Base-by-base conservation (phyloP, 2,113 vertebrate genomes). In the Daubentonia madagascariensis region DNA sequence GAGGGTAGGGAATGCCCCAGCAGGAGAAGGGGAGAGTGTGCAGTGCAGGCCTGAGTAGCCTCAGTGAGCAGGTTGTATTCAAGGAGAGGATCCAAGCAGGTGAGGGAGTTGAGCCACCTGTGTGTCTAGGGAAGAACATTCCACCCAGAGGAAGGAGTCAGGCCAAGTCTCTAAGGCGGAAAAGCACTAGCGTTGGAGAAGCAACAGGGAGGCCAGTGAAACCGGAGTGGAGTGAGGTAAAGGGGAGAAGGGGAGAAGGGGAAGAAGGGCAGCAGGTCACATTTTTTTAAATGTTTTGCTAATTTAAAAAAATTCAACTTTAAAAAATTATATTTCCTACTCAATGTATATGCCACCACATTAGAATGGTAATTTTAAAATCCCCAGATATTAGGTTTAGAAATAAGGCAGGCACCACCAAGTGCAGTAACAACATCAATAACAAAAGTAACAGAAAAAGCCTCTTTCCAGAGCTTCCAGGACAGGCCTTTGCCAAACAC, bases 281-380 rank as follows among this genome's bases (percentile, higher is more conserved):
- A 0, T 37, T 2, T 84, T 32, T 91, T 52, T 75, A 16, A 91
- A 52, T 35, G 63, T 57, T 85, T 81, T 83, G 14, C 22, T 86
- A 54, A 40, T 54, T 50, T 20, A 20, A 76, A 86, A 84, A 40
- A 59, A 48, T 52, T 16, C 10, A 59, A 43, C 52, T 37, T 57
- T 61, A 45, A 2, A 57, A 88, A 81, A 73, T 12, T 28, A 0
- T 72, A 32, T 75, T 25, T 88, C 63, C 63, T 80, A 35, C 8
- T 85, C 20, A 37, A n/a, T n/a, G 8, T 30, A 18, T 32, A 35
- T 57, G 28, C 20, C 72, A 65, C 8, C 73, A 28, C 40, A 65
- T 93, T 84, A 32, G 94, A 92, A 72, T 45, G 7, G 6, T 45
- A 86, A 32, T 78, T 93, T 65, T 20, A 61, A 78, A 57, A 72